phyloP scores from a whole-genome alignment of 2,113 vertebrate genomes.

The Melospiza georgiana region DNA sequence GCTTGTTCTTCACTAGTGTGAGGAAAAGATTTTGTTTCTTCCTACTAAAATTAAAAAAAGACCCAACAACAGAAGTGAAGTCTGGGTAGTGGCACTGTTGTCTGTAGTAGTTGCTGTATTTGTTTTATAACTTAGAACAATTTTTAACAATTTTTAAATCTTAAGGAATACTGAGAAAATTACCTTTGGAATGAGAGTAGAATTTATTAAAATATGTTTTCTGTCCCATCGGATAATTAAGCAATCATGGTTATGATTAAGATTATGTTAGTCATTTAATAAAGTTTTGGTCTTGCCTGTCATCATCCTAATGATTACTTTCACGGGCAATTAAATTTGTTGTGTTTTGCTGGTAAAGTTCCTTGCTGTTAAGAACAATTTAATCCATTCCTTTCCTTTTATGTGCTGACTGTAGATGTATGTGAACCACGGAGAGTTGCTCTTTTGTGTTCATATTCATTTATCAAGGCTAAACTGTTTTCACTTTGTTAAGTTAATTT shows the following conservation, averaged over 20 bases:
- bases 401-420: not conserved
- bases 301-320: not conserved
- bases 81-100: not conserved
- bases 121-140: not conserved
- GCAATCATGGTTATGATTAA: not conserved
- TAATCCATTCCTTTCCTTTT: slow-evolving; percentile 1
- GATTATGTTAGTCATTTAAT: not conserved
- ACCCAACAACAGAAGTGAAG: not conserved
- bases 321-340: not conserved
- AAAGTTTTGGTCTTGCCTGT: not conserved
- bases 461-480: slow-evolving; percentile 51
- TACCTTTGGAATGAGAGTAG: not conserved
- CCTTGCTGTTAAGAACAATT: not conserved
- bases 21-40: not conserved
- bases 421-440: not conserved
- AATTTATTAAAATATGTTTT: not conserved
- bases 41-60: not conserved
- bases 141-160: not conserved
- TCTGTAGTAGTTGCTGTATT: not conserved
- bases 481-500: slow-evolving; percentile 44
- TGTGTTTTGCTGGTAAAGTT: not conserved
- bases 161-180: not conserved
- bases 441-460: not conserved
- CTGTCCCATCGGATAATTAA: not conserved
- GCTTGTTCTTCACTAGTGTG: not conserved